These are phyloP conservation scores for Drosophila algonquin DNA, from an alignment of 2,888 invertebrate species.

Conservation along the genomic window DNA sequence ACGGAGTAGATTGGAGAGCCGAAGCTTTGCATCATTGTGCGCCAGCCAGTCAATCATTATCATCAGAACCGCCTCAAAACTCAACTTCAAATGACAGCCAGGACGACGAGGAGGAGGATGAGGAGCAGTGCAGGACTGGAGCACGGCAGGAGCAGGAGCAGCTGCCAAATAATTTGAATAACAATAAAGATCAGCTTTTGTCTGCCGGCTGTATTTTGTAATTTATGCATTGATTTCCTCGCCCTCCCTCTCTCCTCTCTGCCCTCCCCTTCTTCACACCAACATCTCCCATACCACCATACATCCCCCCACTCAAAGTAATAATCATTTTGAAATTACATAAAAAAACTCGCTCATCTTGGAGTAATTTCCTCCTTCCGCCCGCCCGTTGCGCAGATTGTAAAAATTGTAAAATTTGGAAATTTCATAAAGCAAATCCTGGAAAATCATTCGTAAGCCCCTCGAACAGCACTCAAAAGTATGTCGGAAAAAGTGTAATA, in stretches of 20 bases:
- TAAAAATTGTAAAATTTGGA: slow-evolving; percentile 45
- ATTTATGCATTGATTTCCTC: slow-evolving; percentile 77
- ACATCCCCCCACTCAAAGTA: slow-evolving; percentile 41
- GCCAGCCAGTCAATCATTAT: slow-evolving; percentile 73
- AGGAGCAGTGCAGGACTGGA: slow-evolving; percentile 2
- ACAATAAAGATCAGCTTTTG: slow-evolving; percentile 78
- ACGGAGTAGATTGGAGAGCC: slow-evolving; percentile 22
- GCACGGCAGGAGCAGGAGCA: slow-evolving; percentile 27
- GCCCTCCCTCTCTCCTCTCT: background rate
- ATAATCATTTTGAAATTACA: slow-evolving; percentile 76
- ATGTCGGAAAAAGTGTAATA: slow-evolving; percentile 72
- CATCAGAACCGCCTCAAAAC: slow-evolving; percentile 46
- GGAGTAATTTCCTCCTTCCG: slow-evolving; percentile 65
- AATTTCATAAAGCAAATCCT: slow-evolving; percentile 60
- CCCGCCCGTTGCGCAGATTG: slow-evolving; percentile 69
- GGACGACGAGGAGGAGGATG: background rate
- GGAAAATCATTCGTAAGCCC: slow-evolving; percentile 70
- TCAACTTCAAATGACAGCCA: slow-evolving; percentile 27
- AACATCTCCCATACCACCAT: background rate
- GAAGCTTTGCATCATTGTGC: slow-evolving; percentile 22
- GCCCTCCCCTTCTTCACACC: background rate
- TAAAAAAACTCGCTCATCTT: slow-evolving; percentile 34
- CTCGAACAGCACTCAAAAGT: slow-evolving; percentile 73
- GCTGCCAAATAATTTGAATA: slow-evolving; percentile 81
- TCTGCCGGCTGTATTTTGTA: slow-evolving; percentile 53